Percentiles rank a stretch among this genome's conserved stretches.
These are phyloP conservation scores for Drosophila serrata DNA, from an alignment of 1,140 invertebrate genomes.

Conservation along the genomic window DNA sequence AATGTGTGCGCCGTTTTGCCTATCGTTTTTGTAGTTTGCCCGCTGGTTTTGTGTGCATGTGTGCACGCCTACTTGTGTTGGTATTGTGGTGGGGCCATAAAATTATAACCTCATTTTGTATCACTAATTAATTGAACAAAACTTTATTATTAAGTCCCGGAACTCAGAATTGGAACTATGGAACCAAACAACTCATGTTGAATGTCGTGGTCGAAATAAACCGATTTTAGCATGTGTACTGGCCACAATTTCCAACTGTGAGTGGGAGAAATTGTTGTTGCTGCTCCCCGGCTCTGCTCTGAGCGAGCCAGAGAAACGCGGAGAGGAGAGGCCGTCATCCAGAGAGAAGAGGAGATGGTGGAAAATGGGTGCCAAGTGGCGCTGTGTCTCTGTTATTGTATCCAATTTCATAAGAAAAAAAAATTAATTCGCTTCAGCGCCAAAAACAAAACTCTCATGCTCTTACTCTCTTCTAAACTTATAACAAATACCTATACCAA, in stretches of 20 bases:
- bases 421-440: constrained; percentile 1
- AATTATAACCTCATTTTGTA: constrained; percentile 52
- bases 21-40: constrained; percentile 25
- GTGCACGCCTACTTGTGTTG: background rate
- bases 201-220: constrained; percentile 75
- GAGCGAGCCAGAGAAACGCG: constrained; percentile 56
- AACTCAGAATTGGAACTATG: constrained; percentile 19
- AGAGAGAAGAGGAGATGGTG: constrained; percentile 27
- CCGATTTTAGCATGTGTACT: constrained; percentile 56
- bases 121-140: constrained; percentile 51
- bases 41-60: background rate
- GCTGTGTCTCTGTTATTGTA: constrained; percentile 60
- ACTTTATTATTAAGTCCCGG: constrained; percentile 5
- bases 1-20: constrained; percentile 25
- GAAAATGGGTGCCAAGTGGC: constrained; percentile 29
- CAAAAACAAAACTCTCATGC: constrained; percentile 18
- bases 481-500: too few species aligned
- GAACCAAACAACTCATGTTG: constrained; percentile 63
- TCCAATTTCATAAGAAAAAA: constrained; percentile 52
- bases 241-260: constrained; percentile 58
- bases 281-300: constrained; percentile 57
- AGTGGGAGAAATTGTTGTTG: constrained; percentile 35
- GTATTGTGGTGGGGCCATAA: constrained; percentile 15
- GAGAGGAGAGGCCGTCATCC: constrained; percentile 26
- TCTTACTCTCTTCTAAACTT: constrained; percentile 4